Percentiles rank a stretch among this genome's conserved stretches.
These are phyloP conservation scores for Dipodomys merriami DNA, from an alignment of 2,113 vertebrate genomes.

Conservation along the genomic window DNA sequence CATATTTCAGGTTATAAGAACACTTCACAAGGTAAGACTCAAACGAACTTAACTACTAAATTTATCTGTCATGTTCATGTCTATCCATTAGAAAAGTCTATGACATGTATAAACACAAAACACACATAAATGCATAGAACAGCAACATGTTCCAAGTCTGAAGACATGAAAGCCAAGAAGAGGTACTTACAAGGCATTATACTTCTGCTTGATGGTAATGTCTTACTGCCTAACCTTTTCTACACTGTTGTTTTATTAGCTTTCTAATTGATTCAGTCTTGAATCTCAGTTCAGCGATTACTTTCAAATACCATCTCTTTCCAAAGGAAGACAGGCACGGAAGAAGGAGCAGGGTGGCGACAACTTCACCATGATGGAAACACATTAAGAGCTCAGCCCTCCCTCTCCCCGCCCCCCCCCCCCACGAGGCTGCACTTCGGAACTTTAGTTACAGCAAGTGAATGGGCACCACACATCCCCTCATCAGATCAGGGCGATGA, in stretches of 20 bases:
- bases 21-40: background rate
- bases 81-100: background rate
- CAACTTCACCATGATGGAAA: background rate
- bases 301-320: background rate
- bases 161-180: background rate
- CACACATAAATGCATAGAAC: background rate
- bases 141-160: background rate
- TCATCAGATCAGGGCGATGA: slow-evolving; percentile 54
- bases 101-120: background rate
- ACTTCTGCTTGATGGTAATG: background rate
- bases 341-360: background rate
- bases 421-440: slow-evolving; percentile 9
- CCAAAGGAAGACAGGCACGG: background rate
- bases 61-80: background rate
- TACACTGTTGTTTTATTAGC: background rate
- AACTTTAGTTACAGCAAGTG: slow-evolving; percentile 18
- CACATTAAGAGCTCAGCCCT: background rate
- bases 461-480: slow-evolving; percentile 49
- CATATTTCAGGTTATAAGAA: slow-evolving; percentile 19
- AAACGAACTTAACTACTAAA: background rate
- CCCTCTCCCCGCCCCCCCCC: background rate
- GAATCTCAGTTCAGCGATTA: background rate
- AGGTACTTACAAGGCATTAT: background rate
- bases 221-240: background rate
- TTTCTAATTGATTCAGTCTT: background rate